Conservation (phyloP, 1,140 invertebrate genomes). For the Delia radicum region DNA sequence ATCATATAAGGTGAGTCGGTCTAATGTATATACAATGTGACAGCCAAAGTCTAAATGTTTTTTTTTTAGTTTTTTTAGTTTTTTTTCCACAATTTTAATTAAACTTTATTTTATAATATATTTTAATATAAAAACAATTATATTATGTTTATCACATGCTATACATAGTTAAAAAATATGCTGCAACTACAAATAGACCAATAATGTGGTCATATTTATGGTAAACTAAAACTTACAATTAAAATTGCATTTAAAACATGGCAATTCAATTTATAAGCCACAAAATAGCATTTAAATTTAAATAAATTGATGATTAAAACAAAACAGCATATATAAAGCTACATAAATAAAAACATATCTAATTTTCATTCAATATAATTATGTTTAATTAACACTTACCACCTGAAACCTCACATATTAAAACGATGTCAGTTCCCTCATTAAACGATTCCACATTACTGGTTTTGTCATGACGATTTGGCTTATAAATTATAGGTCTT, state of each 20-base stretch:
- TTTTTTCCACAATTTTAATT: background rate
- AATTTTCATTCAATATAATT: background rate
- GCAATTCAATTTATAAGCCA: slow-evolving; percentile 12
- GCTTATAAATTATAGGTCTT: slow-evolving; percentile 82
- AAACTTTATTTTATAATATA: background rate
- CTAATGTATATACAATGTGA: no score
- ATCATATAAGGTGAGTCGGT: no score
- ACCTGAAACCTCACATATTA: slow-evolving; percentile 85
- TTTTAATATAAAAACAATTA: background rate
- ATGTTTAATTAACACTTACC: no score
- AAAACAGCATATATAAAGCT: background rate
- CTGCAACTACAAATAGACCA: no score
- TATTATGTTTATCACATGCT: background rate
- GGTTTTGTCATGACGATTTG: slow-evolving; percentile 73
- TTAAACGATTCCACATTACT: slow-evolving; percentile 83
- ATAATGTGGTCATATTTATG: slow-evolving; percentile 12
- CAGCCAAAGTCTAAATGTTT: no score
- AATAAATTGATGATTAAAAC: slow-evolving; percentile 15
- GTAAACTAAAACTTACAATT: slow-evolving; percentile 12
- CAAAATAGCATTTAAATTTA: slow-evolving; percentile 19
- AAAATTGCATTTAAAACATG: slow-evolving; percentile 3
- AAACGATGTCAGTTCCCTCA: slow-evolving; percentile 77
- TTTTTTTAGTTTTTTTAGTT: background rate
- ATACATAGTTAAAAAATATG: background rate
- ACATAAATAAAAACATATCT: background rate